Percentiles rank a stretch among this genome's conserved stretches.
phyloP scores from a whole-genome alignment of 2,888 invertebrate species.

The Sarcophaga caerulescens region DNA sequence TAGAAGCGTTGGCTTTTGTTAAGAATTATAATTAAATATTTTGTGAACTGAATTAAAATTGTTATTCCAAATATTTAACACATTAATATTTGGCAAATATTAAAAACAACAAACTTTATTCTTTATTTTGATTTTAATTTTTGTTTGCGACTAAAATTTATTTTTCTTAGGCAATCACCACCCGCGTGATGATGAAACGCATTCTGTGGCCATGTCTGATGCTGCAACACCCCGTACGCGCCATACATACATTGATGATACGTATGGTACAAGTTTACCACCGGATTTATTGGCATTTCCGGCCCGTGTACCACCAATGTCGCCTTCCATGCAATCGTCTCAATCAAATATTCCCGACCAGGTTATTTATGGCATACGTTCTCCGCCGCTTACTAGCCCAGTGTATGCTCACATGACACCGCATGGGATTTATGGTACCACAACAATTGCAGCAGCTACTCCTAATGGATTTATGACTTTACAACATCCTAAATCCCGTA shows the following conservation, averaged over 20 bases:
- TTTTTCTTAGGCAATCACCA: constrained; percentile 67
- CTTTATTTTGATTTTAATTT: neutral
- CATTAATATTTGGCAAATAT: neutral
- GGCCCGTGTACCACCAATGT: constrained; percentile 85
- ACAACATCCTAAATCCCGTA: constrained; percentile 86
- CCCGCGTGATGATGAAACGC: constrained; percentile 85
- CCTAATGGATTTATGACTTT: constrained; percentile 89
- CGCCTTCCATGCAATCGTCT: constrained; percentile 90
- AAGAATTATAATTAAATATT: no score
- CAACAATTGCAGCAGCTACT: constrained; percentile 80
- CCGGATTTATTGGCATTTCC: constrained; percentile 92
- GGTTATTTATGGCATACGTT: constrained; percentile 78
- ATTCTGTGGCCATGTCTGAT: constrained; percentile 86
- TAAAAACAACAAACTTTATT: neutral
- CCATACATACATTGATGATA: constrained; percentile 80
- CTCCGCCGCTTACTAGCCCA: constrained; percentile 84
- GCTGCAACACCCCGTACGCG: constrained; percentile 82
- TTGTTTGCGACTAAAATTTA: neutral
- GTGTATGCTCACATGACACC: constrained; percentile 82
- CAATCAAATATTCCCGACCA: constrained; percentile 86
- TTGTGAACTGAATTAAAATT: no score
- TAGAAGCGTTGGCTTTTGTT: no score
- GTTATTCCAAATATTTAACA: neutral
- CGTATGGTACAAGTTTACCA: constrained; percentile 86
- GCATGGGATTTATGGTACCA: constrained; percentile 84